Conservation (phyloP, 1,140 invertebrate species). For the Drosophila setifemur region DNA sequence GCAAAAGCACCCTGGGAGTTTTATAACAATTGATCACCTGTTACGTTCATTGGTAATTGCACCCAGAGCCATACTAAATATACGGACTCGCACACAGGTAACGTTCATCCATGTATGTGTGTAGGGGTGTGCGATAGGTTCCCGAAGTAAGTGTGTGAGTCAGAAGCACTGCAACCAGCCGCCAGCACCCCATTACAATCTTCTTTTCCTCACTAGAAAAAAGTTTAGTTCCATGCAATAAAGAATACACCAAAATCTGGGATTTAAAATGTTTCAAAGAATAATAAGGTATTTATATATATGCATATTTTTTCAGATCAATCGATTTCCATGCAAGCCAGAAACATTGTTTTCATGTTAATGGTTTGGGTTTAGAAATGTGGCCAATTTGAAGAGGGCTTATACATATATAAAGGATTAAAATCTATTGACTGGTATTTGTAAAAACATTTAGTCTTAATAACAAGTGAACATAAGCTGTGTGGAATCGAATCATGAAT, state of each 20-base stretch:
- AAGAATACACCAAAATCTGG: no score
- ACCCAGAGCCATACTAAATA: slow-evolving; percentile 81
- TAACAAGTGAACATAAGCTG: background rate
- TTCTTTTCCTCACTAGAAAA: background rate
- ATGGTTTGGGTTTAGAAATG: no score
- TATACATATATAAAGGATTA: no score
- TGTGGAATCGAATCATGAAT: no score
- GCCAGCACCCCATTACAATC: background rate
- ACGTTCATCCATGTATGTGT: slow-evolving; percentile 3
- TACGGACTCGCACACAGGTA: slow-evolving; percentile 31
- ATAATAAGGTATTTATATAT: background rate
- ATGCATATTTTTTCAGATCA: no score
- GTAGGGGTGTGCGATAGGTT: slow-evolving; percentile 1
- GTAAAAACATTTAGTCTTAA: background rate
- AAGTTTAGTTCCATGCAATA: no score
- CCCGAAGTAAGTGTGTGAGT: background rate
- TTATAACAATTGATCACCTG: slow-evolving; percentile 83
- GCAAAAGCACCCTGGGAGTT: slow-evolving; percentile 82
- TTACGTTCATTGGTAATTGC: slow-evolving; percentile 82
- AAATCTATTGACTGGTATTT: no score
- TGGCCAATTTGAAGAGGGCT: no score
- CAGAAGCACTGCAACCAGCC: slow-evolving; percentile 2
- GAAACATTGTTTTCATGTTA: no score
- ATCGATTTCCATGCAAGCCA: no score
- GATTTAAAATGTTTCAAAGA: no score